These are phyloP conservation scores for Polyergus mexicanus DNA, from an alignment of 1,140 invertebrate species.

Conservation along the genomic window DNA sequence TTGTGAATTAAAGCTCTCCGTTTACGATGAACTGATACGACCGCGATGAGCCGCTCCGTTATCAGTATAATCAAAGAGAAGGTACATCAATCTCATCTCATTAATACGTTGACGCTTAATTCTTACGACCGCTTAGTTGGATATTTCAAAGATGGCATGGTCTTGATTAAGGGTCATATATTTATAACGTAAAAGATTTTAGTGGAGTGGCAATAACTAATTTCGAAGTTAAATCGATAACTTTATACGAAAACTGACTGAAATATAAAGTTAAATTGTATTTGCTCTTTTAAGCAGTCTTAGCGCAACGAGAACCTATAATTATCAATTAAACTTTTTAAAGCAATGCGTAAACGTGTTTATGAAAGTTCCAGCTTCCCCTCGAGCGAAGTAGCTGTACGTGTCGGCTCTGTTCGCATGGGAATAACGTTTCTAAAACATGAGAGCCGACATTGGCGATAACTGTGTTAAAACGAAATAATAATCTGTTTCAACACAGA, in stretches of 20 bases:
- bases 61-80: neutral
- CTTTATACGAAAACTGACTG: neutral
- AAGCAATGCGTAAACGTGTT: constrained; percentile 9
- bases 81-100: neutral
- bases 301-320: neutral
- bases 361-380: constrained; percentile 21
- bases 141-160: neutral
- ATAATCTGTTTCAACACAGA: constrained; percentile 5
- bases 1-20: constrained; percentile 25
- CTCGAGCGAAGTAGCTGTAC: neutral
- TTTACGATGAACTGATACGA: constrained; percentile 39
- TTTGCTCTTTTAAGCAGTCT: neutral
- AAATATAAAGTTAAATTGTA: constrained; percentile 1
- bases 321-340: constrained; percentile 15
- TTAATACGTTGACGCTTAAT: constrained; percentile 7
- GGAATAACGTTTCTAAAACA: constrained; percentile 21
- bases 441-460: constrained; percentile 27
- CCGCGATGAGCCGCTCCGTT: neutral
- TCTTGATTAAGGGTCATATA: neutral
- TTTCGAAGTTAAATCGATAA: neutral
- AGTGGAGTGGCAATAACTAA: neutral
- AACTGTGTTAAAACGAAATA: constrained; percentile 34
- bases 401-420: neutral
- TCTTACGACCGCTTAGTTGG: neutral
- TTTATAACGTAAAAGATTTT: neutral